Evolutionary conservation across 2,888 invertebrate genomes (phyloP).

Genomic region (Plebejus anna): DNA sequence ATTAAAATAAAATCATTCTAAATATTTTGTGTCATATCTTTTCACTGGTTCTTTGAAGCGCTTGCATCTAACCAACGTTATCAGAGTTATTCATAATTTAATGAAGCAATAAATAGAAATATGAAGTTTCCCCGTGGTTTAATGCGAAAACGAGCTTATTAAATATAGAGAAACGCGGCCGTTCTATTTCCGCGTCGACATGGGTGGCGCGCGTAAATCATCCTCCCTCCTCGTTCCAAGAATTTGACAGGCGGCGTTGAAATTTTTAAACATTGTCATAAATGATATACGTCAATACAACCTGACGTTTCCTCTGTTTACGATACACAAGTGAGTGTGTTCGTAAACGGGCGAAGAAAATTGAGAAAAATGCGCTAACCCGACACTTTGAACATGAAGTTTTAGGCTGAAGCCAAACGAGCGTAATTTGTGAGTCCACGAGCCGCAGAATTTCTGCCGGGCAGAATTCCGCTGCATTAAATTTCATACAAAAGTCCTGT

Average conservation of each 20-base stretch:
- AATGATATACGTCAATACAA: slow-evolving; percentile 29
- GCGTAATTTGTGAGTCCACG: no score
- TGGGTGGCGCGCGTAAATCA: slow-evolving; percentile 63
- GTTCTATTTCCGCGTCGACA: slow-evolving; percentile 62
- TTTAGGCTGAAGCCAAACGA: no score
- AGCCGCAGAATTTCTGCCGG: no score
- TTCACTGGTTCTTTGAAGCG: background rate
- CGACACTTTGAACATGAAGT: no score
- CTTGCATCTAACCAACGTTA: background rate
- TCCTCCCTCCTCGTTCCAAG: slow-evolving; percentile 72
- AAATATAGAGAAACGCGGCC: slow-evolving; percentile 25
- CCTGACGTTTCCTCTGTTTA: slow-evolving; percentile 19
- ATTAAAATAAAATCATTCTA: background rate
- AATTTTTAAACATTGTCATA: slow-evolving; percentile 49
- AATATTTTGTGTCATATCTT: background rate
- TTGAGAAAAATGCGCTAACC: no score
- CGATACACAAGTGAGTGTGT: background rate
- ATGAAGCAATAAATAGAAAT: background rate
- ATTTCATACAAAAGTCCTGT: no score
- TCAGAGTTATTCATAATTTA: background rate
- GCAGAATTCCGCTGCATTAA: no score
- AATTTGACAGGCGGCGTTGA: slow-evolving; percentile 55
- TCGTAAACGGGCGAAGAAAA: background rate
- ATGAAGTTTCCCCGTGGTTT: background rate
- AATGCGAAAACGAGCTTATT: slow-evolving; percentile 11